Conservation (phyloP, 2,797 vertebrate species). For the Onychomys arenicola region DNA sequence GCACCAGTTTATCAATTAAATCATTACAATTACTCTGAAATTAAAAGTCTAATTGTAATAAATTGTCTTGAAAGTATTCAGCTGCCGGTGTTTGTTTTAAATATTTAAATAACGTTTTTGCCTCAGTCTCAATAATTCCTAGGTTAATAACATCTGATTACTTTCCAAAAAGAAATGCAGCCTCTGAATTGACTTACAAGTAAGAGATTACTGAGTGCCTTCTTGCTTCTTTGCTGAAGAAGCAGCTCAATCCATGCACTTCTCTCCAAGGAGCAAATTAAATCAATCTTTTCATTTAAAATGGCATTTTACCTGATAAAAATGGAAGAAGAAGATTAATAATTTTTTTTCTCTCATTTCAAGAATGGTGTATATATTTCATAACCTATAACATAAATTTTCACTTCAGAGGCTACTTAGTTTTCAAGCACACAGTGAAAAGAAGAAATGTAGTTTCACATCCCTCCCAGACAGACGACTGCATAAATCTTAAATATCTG, state of each 20-base stretch:
- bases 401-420: constrained; percentile 38
- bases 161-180: background rate
- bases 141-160: background rate
- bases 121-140: background rate
- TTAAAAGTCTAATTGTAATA: background rate
- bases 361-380: background rate
- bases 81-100: background rate
- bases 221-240: background rate
- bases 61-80: background rate
- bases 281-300: constrained; percentile 35
- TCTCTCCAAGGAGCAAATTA: constrained; percentile 31
- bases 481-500: constrained; percentile 58
- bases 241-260: background rate
- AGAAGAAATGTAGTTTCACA: constrained; percentile 4
- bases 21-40: background rate
- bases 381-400: constrained; percentile 21
- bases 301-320: background rate
- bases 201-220: background rate
- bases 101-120: background rate
- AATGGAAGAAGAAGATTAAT: background rate
- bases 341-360: constrained; percentile 31
- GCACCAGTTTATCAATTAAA: background rate
- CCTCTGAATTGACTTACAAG: background rate
- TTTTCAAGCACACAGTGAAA: constrained; percentile 4
- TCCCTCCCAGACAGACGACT: constrained; percentile 52